Percentiles rank a stretch among this genome's conserved stretches.
Conservation (phyloP, 2,113 vertebrate species). For the Bubo scandiacus region DNA sequence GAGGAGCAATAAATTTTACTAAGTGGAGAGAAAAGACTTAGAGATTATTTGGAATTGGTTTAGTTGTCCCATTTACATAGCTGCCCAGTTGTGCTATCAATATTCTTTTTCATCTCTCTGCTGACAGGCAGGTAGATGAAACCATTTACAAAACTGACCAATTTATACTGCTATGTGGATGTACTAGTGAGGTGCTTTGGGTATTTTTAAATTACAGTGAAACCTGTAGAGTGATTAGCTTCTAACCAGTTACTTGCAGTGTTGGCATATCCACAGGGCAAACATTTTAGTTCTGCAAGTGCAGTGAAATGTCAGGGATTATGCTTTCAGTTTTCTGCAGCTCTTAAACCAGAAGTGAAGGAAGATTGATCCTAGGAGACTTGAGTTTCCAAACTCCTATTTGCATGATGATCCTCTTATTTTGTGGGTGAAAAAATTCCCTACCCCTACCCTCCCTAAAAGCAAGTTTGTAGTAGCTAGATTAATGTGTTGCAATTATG, state of each 20-base stretch:
- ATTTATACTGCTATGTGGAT: neutral
- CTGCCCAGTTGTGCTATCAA: neutral
- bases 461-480: neutral
- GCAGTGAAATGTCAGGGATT: neutral
- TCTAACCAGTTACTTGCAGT: neutral
- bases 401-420: neutral
- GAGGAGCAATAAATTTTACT: neutral
- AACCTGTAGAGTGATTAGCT: neutral
- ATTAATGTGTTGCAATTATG: neutral
- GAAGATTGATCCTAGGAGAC: neutral
- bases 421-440: neutral
- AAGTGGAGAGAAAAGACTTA: neutral
- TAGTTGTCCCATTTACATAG: conserved; percentile 19
- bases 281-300: neutral
- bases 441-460: neutral
- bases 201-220: neutral
- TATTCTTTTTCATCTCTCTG: conserved; percentile 31
- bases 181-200: neutral
- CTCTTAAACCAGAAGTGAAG: neutral
- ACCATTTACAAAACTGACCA: neutral
- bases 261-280: neutral
- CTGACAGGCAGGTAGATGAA: conserved; percentile 7
- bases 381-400: neutral
- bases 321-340: neutral
- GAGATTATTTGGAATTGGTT: neutral